Evolutionary conservation across 2,797 vertebrate species (phyloP), one percentile per base, ranked within the genome.

Genomic region (Rhincodon typus): DNA sequence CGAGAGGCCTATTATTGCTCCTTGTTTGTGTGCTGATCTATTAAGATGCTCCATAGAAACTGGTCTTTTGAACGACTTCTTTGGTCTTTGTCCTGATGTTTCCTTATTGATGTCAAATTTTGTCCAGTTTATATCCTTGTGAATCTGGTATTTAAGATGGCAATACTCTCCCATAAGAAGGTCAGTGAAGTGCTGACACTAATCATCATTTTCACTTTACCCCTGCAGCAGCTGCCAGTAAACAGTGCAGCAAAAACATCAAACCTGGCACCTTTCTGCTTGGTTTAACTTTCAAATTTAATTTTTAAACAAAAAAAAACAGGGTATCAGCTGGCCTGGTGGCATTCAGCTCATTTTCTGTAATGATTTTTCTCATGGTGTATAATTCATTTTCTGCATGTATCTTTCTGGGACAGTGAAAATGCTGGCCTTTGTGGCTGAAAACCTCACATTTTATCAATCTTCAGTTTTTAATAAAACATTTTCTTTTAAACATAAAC

Each of bases 401-500:
- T 53, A 46, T 2, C n/a, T 86, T 67, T 38, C 30, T 50, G 25
- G 93, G 7, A 95, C 46, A 34, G 5, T 53, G 42, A 95, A 30
- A 74, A 74, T 53, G 21, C 19, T 77, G 67, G 46, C 30, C 69
- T 25, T 69, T 23, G 21, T 12, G 46, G 46, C 46, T 50, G 46
- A 50, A 50, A 50, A 50, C 46, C 46, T 50, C 46, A 50, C 46
- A 50, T 50, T 50, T 50, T 50, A 27, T 46, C 27, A 15, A 77
- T 15, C 46, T n/a, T 53, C 46, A 25, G 21, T 69, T 27, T 93
- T 93, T 67, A 66, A 66, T 86, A 21, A 95, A 77, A 17, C 23
- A 10, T 84, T 23, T 90, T 95, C 96, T 96, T 97, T 96, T 95
- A n/a, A 96, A 97, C 96, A 96, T 96, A 96, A 95, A 95, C n/a